Evolutionary conservation across 2,797 vertebrate species (phyloP).

Genomic region (Anguilla marmorata): DNA sequence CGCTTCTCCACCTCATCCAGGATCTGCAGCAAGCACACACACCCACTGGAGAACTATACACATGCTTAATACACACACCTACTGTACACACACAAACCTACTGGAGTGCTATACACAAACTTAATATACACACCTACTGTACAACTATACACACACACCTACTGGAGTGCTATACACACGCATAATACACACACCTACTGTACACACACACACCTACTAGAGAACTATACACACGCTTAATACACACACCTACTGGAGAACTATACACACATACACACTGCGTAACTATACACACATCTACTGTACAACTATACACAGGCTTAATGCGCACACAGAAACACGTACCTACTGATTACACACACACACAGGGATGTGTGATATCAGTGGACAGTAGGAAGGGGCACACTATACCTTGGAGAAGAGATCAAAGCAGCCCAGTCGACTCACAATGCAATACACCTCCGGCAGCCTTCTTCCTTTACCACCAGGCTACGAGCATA

Average conservation of each 20-base stretch:
- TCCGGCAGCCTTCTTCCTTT: conserved; percentile 72
- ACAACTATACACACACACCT: conserved; percentile 20
- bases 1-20: conserved; percentile 97
- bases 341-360: conserved; percentile 36
- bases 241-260: conserved; percentile 42
- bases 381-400: background rate
- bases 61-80: background rate
- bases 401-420: conserved; percentile 83
- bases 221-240: too few species aligned
- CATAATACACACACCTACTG: conserved; percentile 39
- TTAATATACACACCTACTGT: too few species aligned
- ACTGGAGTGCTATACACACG: conserved; percentile 50
- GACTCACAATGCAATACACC: conserved; percentile 90
- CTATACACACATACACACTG: conserved; percentile 46
- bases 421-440: conserved; percentile 89
- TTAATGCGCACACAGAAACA: conserved; percentile 42
- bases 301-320: conserved; percentile 38
- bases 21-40: conserved; percentile 71
- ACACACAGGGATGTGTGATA: conserved; percentile 38
- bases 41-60: too few species aligned
- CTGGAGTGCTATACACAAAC: too few species aligned
- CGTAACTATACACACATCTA: conserved; percentile 33
- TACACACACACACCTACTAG: conserved; percentile 1
- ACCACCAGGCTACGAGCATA: conserved; percentile 67
- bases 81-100: too few species aligned